Conservation (phyloP, 2,113 vertebrate species). For the Chrysochloris asiatica region DNA sequence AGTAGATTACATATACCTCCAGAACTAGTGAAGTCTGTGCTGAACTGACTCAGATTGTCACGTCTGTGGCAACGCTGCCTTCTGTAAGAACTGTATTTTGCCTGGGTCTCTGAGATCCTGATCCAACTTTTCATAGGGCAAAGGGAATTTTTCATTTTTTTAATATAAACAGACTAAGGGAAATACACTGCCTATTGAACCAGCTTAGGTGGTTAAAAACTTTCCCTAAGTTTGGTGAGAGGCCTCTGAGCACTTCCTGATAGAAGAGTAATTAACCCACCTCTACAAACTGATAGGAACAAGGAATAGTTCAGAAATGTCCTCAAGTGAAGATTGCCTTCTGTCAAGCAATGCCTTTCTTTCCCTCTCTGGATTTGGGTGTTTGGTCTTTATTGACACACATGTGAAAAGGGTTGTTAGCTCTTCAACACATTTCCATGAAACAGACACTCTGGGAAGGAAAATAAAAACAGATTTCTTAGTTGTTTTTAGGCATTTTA, state of each 20-base stretch:
- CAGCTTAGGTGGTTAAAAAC: not conserved
- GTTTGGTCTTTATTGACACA: not conserved
- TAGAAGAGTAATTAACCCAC: too few relatives aligned
- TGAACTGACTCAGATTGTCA: rapidly evolving
- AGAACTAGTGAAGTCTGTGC: too few relatives aligned
- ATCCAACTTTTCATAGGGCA: not conserved
- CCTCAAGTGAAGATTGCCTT: rapidly evolving
- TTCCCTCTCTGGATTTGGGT: not conserved
- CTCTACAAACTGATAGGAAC: rapidly evolving
- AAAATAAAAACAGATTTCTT: not conserved
- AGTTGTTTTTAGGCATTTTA: not conserved
- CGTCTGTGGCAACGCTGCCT: not conserved
- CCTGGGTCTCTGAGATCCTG: not conserved
- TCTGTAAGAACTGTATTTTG: not conserved
- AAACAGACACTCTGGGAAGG: not conserved
- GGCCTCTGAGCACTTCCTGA: rapidly evolving
- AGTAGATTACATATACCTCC: rapidly evolving
- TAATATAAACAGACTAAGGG: rapidly evolving
- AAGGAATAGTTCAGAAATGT: too few relatives aligned
- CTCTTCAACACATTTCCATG: not conserved
- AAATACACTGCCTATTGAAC: rapidly evolving
- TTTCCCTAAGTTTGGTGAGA: too few relatives aligned
- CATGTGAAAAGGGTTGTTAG: not conserved
- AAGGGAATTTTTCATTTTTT: rapidly evolving
- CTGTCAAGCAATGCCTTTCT: rapidly evolving